These are phyloP conservation scores for Potorous gilbertii DNA, from an alignment of 2,797 vertebrate genomes.

Conservation along the genomic window DNA sequence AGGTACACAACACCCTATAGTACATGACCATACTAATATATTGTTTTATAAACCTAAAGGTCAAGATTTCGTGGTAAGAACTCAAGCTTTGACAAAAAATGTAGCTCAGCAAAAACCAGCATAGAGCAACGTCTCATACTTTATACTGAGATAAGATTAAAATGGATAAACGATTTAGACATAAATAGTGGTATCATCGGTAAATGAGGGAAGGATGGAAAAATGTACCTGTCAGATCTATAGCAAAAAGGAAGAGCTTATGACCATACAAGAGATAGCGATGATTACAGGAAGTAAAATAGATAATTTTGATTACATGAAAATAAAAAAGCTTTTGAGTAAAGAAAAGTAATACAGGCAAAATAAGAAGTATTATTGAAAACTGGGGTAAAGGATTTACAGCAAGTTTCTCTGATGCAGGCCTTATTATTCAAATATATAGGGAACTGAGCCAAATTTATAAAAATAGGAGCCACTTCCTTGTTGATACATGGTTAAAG, in stretches of 20 bases:
- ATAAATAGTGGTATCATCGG: too few species aligned
- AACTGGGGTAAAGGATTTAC: not conserved
- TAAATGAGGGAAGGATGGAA: not conserved
- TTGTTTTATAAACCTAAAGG: not conserved
- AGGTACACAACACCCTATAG: not conserved
- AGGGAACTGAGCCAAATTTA: not conserved
- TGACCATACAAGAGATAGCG: not conserved
- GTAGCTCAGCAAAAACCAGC: too few species aligned
- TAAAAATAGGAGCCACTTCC: not conserved
- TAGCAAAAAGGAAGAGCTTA: not conserved
- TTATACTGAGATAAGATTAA: too few species aligned
- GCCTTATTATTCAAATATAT: too few species aligned
- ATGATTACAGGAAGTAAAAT: not conserved
- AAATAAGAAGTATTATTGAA: not conserved
- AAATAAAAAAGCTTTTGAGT: not conserved
- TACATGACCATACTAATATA: too few species aligned
- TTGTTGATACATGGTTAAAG: not conserved
- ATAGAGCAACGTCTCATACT: too few species aligned
- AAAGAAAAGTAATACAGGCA: not conserved
- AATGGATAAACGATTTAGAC: too few species aligned
- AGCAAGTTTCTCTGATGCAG: not conserved
- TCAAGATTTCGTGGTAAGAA: not conserved
- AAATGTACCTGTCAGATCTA: not conserved
- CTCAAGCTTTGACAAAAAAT: too few species aligned
- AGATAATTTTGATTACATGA: not conserved